Conservation (phyloP, 2,888 invertebrate genomes). For the Podotricha telesiphe region DNA sequence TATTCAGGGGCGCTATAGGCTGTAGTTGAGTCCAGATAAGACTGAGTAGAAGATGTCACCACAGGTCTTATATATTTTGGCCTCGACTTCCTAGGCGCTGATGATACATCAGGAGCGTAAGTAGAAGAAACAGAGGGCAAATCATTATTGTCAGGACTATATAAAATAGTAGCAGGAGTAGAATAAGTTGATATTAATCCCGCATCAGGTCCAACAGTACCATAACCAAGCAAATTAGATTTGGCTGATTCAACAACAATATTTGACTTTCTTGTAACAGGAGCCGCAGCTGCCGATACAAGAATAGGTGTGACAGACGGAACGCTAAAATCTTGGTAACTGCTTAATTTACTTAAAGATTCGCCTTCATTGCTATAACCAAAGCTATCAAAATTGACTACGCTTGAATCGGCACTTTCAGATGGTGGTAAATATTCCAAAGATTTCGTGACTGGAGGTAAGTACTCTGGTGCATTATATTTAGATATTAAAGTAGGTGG, state of each 20-base stretch:
- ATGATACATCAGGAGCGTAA: slow-evolving; percentile 51
- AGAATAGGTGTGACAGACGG: slow-evolving; percentile 43
- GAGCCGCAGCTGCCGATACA: slow-evolving; percentile 45
- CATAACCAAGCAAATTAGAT: slow-evolving; percentile 67
- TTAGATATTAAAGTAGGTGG: slow-evolving; percentile 27
- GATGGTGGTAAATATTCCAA: slow-evolving; percentile 45
- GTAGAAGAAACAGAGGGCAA: slow-evolving; percentile 51
- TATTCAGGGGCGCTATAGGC: slow-evolving; percentile 59
- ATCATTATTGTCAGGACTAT: slow-evolving; percentile 53
- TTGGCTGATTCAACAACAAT: slow-evolving; percentile 72
- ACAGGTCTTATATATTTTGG: slow-evolving; percentile 54
- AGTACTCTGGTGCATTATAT: too few species aligned
- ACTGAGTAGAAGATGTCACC: slow-evolving; percentile 56
- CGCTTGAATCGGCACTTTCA: slow-evolving; percentile 40
- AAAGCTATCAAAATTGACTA: slow-evolving; percentile 57
- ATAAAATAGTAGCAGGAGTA: slow-evolving; percentile 55
- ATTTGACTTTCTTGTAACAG: slow-evolving; percentile 55
- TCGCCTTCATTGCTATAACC: slow-evolving; percentile 55
- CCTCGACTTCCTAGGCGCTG: slow-evolving; percentile 45
- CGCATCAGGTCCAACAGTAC: slow-evolving; percentile 66
- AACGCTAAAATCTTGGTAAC: slow-evolving; percentile 49
- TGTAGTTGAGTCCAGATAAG: slow-evolving; percentile 58
- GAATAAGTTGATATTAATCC: slow-evolving; percentile 59
- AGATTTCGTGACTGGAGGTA: slow-evolving; percentile 37
- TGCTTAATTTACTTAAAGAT: slow-evolving; percentile 40